Percentiles rank a stretch among this genome's conserved stretches.
Conservation (phyloP, 2,888 invertebrate species). For the Palloptera scutellata region DNA sequence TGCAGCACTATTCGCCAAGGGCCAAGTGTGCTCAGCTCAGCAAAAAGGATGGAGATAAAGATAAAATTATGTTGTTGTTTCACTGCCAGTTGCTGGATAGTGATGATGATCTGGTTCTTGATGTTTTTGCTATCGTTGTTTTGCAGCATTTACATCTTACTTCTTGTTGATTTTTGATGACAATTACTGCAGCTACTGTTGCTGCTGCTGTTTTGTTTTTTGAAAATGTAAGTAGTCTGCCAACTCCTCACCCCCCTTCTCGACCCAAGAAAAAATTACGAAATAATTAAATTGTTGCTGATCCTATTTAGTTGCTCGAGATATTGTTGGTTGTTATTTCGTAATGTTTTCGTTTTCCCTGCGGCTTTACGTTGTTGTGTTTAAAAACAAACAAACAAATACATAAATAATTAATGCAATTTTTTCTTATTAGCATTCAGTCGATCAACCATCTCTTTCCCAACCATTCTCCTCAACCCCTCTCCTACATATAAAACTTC, state of each 20-base stretch:
- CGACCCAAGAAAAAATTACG: no score
- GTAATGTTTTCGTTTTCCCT: not conserved
- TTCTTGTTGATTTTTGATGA: constrained; percentile 20
- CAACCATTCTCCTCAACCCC: no score
- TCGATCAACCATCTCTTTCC: not conserved
- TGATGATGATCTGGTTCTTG: constrained; percentile 34
- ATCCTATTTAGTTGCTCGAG: constrained; percentile 14
- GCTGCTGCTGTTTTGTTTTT: constrained; percentile 32
- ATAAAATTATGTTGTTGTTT: constrained; percentile 11
- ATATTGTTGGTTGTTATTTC: not conserved
- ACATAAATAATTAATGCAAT: constrained; percentile 22
- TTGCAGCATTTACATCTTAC: constrained; percentile 29
- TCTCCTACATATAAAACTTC: no score
- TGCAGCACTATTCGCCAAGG: no score
- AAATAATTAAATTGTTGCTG: constrained; percentile 33
- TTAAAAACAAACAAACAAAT: constrained; percentile 28
- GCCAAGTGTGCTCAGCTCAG: no score
- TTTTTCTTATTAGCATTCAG: constrained; percentile 30
- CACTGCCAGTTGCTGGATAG: constrained; percentile 29
- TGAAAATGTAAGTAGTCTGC: no score
- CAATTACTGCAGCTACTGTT: constrained; percentile 14
- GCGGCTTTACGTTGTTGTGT: constrained; percentile 4
- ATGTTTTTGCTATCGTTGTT: constrained; percentile 21
- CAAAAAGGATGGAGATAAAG: no score
- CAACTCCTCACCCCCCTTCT: no score